Percentiles rank a stretch among this genome's conserved stretches.
Evolutionary conservation across 2,888 invertebrate genomes (phyloP).

Genomic region (Phymatocera aterrima): DNA sequence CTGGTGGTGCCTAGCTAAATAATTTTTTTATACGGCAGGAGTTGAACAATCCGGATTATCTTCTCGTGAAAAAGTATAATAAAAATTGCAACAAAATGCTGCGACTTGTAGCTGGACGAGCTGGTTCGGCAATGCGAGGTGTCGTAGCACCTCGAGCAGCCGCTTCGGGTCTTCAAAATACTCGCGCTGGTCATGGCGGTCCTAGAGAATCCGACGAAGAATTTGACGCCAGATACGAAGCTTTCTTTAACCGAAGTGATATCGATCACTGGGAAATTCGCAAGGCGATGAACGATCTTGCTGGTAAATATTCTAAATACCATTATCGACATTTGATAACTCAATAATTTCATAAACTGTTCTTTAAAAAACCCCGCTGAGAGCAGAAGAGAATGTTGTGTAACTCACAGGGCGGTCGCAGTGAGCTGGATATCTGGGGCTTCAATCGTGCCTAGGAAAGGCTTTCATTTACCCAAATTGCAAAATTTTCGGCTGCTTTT

Average conservation of each 20-base stretch:
- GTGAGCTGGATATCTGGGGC: not conserved
- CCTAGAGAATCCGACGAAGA: constrained; percentile 88
- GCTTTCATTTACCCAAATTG: not conserved
- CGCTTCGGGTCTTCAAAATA: constrained; percentile 65
- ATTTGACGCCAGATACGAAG: constrained; percentile 89
- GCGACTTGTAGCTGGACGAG: constrained; percentile 63
- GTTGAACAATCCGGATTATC: not conserved
- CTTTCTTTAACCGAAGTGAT: constrained; percentile 89
- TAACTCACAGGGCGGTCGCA: constrained; percentile 7
- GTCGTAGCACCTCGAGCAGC: constrained; percentile 57
- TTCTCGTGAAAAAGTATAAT: not conserved
- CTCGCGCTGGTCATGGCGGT: constrained; percentile 74
- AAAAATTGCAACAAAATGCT: constrained; percentile 55
- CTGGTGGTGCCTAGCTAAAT: no score
- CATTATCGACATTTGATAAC: not conserved
- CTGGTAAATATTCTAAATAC: constrained; percentile 63
- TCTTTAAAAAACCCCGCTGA: not conserved
- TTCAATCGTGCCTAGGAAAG: not conserved
- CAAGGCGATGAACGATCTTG: constrained; percentile 91
- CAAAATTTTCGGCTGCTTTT: not conserved
- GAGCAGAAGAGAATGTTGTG: not conserved
- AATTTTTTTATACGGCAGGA: not conserved
- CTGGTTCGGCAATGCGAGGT: constrained; percentile 54
- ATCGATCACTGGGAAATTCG: constrained; percentile 97
- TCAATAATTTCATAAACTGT: not conserved